Evolutionary conservation across 2,888 invertebrate genomes (phyloP), one percentile per base, ranked within the genome.

Genomic region (Macrophya annulata): DNA sequence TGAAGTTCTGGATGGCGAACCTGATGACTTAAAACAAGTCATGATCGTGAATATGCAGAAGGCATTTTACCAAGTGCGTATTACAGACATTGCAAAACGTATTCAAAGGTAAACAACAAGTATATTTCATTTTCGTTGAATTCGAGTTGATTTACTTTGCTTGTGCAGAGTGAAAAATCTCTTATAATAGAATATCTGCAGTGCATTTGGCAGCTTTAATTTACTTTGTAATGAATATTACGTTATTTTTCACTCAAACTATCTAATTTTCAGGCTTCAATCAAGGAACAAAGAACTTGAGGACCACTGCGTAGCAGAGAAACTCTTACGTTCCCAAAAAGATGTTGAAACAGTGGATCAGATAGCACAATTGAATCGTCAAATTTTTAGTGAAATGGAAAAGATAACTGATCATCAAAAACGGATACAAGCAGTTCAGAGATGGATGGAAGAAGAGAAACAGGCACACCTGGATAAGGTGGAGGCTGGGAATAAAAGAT

Each of bases 21-120:
- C 72, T n/a, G 68, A 81, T 8, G 59, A 87, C n/a, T 72, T 71
- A 0, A 40, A 85, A 17, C 74, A 84, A 43, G 86, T 87, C 62
- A 85, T 87, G 40, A 92, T 91, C 68, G 84, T 91, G 40, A 92
- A 92, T 85, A 88, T 89, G 85, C 92, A 93, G 88, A 90, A 21
- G 48, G 87, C 90, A 12, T 86, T 91, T 21, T 92, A 92, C 71
- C 87, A 90, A 48, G 81, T 89, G 62, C 85, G 87, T 83, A 90
- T 92, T 25, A 79, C 85, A 9, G 90, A 91, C 72, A 87, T 87
- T 65, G 72, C 89, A 84, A 89, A 88, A 31, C 87, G 86, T 85
- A 90, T 91, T 79, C 68, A 88, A 72, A 90, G 91, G 93, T 91
- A 85, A 86, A 43, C 79, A 62, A 25, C 17, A 45, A 10, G 31